phyloP scores from a whole-genome alignment of 2,888 invertebrate species.

The Patella caerulea region DNA sequence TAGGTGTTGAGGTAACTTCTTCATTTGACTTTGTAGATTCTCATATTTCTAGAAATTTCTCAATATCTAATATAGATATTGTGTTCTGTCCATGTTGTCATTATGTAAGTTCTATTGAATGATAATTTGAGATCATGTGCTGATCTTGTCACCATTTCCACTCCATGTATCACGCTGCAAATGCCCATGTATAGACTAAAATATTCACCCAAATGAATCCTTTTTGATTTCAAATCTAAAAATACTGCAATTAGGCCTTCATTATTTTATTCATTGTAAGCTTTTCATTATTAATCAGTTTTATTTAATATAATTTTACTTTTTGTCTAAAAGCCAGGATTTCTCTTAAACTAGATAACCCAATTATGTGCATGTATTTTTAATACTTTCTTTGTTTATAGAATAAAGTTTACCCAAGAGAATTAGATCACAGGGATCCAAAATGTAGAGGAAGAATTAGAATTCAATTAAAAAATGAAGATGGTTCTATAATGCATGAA shows the following conservation, averaged over 20 bases:
- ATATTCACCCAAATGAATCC: too few species aligned
- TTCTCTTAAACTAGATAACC: neutral
- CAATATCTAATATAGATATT: neutral
- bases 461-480: conserved; percentile 92
- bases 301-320: neutral
- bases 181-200: too few species aligned
- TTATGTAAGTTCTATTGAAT: too few species aligned
- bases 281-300: neutral
- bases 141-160: too few species aligned
- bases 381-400: conserved; percentile 38
- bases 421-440: conserved; percentile 87
- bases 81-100: too few species aligned
- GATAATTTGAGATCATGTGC: too few species aligned
- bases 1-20: conserved; percentile 82
- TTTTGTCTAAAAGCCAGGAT: too few species aligned
- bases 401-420: conserved; percentile 88
- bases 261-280: neutral
- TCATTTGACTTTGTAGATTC: too few species aligned
- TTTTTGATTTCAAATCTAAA: too few species aligned
- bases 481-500: conserved; percentile 82
- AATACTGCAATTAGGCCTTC: too few species aligned
- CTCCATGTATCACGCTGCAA: too few species aligned
- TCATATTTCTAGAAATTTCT: neutral
- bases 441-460: conserved; percentile 89
- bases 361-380: neutral